Evolutionary conservation across 1,140 invertebrate genomes (phyloP).

Genomic region (Caenorhabditis latens): DNA sequence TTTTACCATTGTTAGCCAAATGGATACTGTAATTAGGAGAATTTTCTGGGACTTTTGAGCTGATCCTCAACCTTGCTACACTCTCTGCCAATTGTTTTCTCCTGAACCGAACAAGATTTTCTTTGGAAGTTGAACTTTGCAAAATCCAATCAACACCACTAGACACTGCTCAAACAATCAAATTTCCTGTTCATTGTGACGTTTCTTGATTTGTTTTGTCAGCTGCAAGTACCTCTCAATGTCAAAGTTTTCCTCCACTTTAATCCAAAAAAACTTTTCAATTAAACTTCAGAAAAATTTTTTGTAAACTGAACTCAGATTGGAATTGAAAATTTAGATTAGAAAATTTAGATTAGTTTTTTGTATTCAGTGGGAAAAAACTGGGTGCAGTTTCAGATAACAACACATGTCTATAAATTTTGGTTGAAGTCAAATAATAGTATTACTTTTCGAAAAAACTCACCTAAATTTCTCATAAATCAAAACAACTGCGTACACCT

Average conservation of each 20-base stretch:
- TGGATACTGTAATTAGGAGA: too few species aligned
- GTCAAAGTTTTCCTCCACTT: conserved; percentile 12
- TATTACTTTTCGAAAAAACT: background rate
- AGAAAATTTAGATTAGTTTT: too few species aligned
- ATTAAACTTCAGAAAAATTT: background rate
- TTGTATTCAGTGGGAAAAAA: too few species aligned
- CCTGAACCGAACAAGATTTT: too few species aligned
- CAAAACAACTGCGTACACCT: background rate
- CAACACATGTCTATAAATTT: too few species aligned
- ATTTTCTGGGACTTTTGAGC: too few species aligned
- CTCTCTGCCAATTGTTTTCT: too few species aligned
- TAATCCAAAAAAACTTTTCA: background rate
- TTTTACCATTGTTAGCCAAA: too few species aligned
- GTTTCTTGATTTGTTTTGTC: background rate
- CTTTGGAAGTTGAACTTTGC: background rate
- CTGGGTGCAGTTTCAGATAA: too few species aligned
- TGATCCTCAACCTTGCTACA: too few species aligned
- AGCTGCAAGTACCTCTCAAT: conserved; percentile 32
- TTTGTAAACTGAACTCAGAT: background rate
- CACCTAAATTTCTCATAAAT: background rate
- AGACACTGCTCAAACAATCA: conserved; percentile 27
- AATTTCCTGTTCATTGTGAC: conserved; percentile 55
- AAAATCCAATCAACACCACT: conserved; percentile 22
- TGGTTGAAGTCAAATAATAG: background rate
- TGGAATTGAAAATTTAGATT: too few species aligned